A percentile compares a stretch with the other conserved stretches of the same genome.
Evolutionary conservation across 2,113 vertebrate species (phyloP).

Genomic region (Pachypanchax playfairii): DNA sequence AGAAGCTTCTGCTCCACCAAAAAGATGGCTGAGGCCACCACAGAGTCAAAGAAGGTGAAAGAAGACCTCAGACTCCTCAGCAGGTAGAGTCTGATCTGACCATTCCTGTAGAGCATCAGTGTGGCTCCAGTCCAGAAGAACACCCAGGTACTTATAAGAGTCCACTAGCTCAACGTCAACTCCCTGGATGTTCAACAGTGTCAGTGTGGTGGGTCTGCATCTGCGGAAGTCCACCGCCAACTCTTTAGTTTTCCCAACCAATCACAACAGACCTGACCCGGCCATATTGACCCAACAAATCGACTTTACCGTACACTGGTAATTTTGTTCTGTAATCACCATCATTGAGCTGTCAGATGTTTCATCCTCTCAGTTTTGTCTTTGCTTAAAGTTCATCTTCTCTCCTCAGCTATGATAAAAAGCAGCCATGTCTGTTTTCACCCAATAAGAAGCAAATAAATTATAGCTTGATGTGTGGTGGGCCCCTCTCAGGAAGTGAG

Average conservation of each 20-base stretch:
- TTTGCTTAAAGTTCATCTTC: slow-evolving; percentile 1
- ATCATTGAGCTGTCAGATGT: slow-evolving; percentile 9
- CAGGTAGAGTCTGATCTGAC: no score
- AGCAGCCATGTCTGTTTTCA: slow-evolving; percentile 11
- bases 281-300: slow-evolving; percentile 38
- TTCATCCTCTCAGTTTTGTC: slow-evolving; percentile 9
- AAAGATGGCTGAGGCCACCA: no score
- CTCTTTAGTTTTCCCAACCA: not conserved
- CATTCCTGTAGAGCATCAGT: no score
- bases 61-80: no score
- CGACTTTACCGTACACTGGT: not conserved
- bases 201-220: no score
- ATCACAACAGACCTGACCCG: slow-evolving; percentile 24
- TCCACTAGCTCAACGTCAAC: no score
- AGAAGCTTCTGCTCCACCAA: no score
- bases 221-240: not conserved
- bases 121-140: no score
- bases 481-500: slow-evolving; percentile 61
- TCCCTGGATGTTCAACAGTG: no score
- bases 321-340: slow-evolving; percentile 3
- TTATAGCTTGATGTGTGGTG: slow-evolving; percentile 44
- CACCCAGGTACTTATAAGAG: no score
- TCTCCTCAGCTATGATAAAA: slow-evolving; percentile 20
- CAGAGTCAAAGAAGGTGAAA: no score
- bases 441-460: slow-evolving; percentile 43